Base-by-base conservation (phyloP, 2,113 vertebrate species). In the Raphicerus campestris region DNA sequence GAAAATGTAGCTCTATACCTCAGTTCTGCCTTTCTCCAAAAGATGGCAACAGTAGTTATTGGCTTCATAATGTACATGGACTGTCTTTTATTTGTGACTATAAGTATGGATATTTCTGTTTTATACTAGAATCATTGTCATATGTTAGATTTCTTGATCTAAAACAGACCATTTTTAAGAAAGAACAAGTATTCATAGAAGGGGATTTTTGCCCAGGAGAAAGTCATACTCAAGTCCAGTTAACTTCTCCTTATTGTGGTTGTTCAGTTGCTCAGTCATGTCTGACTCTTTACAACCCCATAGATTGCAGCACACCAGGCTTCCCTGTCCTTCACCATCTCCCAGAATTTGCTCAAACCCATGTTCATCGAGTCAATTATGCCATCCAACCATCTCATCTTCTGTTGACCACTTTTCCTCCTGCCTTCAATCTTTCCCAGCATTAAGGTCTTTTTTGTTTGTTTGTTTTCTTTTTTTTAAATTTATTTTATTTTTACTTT, bases 1-100 rank as follows among this genome's bases (percentile, higher is more conserved):
- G 20, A n/a, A 26, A 94, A 56, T 24, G 83, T 87, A 96, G 22
- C 9, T 42, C 26, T 13, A 30, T 16, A 11, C 20, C 15, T 94
- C 80, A 92, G 22, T 96, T 94, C 75, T 87, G 7, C 39, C 73
- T 89, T 92, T 49, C 19, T 39, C 92, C 92, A 96, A 96, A 56
- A 95, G 92, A 95, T 85, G 90, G 66, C 80, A 89, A 53, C 28
- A 89, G 32, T 32, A 89, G 58, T 87, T 91, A 82, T 3, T 51
- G 24, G n/a, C 75, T 92, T 85, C 60, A 39, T 49, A 28, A 56
- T 45, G 56, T 32, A 51, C 81, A 56, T 88, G 51, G 80, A 92
- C 14, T 58, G 16, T 5, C 1, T 49, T 93, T 97, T 28, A 47
- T 66, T 49, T 75, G 39, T 42, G 45, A 49, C 56, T 4, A 5